Evolutionary conservation across 2,888 invertebrate species (phyloP), one percentile per base, ranked within the genome.

Genomic region (Bellardia pandia): DNA sequence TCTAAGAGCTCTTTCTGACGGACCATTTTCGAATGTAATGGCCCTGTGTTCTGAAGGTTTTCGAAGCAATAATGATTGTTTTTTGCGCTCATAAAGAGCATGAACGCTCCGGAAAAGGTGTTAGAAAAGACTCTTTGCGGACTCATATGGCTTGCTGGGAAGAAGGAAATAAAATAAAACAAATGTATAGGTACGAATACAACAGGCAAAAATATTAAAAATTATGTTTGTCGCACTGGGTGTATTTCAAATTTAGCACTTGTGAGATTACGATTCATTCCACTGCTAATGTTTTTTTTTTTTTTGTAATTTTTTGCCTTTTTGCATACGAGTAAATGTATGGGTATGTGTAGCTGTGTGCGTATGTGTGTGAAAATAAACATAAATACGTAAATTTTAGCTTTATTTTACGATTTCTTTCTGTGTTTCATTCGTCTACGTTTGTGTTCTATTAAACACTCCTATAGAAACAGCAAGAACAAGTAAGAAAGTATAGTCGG

Each of bases 231-330:
- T 88, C 86, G 89, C 88, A 88, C 76, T 89, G 89, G 89, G 89
- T 89, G 89, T 89, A 89, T 88, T 89, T 89, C 80, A 89, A 88
- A 89, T 88, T 89, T 89, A 89, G 88, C 86, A 89, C 89, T 78
- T 83, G 89, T 80, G 89, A 85, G 89, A 88, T 88, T 86, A 88
- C 81, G 84, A 72, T 82, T 51, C 51, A 69, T 69, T 83, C 66
- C 62, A 62, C 64, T 42, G 48, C 48, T 42, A 83, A 56, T 64
- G 33, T 76, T 77, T 60, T 5, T 68, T 66, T 40, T 7, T 8
- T 9, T 56, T 23, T 23, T 42, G n/a, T 16, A 23, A 23, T 23
- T 23, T 23, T 23, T 23, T 78, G 33, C 58, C 42, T 68, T 37
- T 48, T 9, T 23, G 56, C 23, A 48, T 60, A 40, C 33, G 16